phyloP scores from a whole-genome alignment of 2,888 invertebrate genomes.

The Panzeria rudis region DNA sequence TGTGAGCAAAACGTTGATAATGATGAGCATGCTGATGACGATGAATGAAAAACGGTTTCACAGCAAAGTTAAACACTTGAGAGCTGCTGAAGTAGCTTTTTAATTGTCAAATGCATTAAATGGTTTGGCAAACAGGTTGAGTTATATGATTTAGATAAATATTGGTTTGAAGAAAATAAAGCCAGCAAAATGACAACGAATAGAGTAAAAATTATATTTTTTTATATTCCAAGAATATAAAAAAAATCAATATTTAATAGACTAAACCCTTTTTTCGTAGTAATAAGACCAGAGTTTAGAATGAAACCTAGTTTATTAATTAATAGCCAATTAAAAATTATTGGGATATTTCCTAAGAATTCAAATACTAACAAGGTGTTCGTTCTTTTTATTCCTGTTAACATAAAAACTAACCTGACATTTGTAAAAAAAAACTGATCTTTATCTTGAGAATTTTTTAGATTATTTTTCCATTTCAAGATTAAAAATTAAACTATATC shows the following conservation, averaged over 20 bases:
- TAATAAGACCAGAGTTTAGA: background rate
- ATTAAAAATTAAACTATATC: slow-evolving; percentile 60
- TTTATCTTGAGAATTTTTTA: slow-evolving; percentile 22
- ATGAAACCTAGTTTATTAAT: slow-evolving; percentile 50
- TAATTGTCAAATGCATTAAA: slow-evolving; percentile 78
- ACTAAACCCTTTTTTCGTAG: slow-evolving; percentile 53
- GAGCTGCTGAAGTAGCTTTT: slow-evolving; percentile 81
- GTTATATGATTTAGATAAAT: slow-evolving; percentile 57
- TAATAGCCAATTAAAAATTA: slow-evolving; percentile 68
- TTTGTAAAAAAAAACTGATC: slow-evolving; percentile 27
- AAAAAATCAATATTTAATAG: slow-evolving; percentile 64
- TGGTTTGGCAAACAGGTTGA: slow-evolving; percentile 70
- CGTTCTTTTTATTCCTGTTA: background rate
- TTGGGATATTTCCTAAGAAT: slow-evolving; percentile 50
- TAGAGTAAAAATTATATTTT: slow-evolving; percentile 4
- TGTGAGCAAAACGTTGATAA: slow-evolving; percentile 21
- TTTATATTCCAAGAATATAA: slow-evolving; percentile 9
- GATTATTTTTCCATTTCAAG: slow-evolving; percentile 15
- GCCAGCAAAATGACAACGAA: background rate
- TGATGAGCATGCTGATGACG: background rate
- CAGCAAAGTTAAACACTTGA: slow-evolving; percentile 76
- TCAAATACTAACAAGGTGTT: slow-evolving; percentile 41
- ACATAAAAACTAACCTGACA: slow-evolving; percentile 11
- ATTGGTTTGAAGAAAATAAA: slow-evolving; percentile 4
- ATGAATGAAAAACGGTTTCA: slow-evolving; percentile 56